Conservation (phyloP, 2,888 invertebrate genomes). For the Octonoba sinensis region DNA sequence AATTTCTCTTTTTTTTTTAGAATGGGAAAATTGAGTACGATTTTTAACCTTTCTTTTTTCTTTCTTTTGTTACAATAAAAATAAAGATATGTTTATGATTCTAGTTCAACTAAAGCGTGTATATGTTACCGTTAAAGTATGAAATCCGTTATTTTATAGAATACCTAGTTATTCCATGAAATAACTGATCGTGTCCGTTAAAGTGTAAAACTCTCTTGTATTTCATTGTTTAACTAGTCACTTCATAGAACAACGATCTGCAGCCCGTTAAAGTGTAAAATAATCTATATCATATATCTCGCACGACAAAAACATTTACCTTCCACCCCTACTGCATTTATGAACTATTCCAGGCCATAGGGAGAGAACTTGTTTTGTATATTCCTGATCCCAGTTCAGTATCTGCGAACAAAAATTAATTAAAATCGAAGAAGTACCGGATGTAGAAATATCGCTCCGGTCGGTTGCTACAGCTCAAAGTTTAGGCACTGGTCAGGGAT, state of each 20-base stretch:
- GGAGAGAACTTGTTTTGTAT: slow-evolving; percentile 31
- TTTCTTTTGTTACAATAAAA: too few relatives aligned
- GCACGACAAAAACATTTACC: slow-evolving; percentile 39
- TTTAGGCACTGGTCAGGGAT: slow-evolving; percentile 45
- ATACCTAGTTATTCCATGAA: slow-evolving; percentile 47
- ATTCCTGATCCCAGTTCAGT: slow-evolving; percentile 30
- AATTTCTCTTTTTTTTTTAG: too few relatives aligned
- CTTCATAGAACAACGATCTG: too few relatives aligned
- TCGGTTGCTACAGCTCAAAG: slow-evolving; percentile 49
- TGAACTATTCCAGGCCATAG: slow-evolving; percentile 44
- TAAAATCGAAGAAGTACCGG: slow-evolving; percentile 51
- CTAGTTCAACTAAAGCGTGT: too few relatives aligned
- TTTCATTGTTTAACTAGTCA: slow-evolving; percentile 32
- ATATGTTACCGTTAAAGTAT: slow-evolving; percentile 35
- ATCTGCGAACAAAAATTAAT: slow-evolving; percentile 54
- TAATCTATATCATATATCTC: slow-evolving; percentile 19
- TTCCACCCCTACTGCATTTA: slow-evolving; percentile 48
- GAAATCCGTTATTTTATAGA: slow-evolving; percentile 55
- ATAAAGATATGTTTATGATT: too few relatives aligned
- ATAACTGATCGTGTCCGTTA: slow-evolving; percentile 45
- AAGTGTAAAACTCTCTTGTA: slow-evolving; percentile 50
- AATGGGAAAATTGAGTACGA: too few relatives aligned
- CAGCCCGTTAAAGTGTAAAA: too few relatives aligned
- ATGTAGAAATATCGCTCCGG: slow-evolving; percentile 49
- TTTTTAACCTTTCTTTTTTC: too few relatives aligned